phyloP scores from a whole-genome alignment of 2,113 vertebrate genomes.

The Hipposideros armiger region DNA sequence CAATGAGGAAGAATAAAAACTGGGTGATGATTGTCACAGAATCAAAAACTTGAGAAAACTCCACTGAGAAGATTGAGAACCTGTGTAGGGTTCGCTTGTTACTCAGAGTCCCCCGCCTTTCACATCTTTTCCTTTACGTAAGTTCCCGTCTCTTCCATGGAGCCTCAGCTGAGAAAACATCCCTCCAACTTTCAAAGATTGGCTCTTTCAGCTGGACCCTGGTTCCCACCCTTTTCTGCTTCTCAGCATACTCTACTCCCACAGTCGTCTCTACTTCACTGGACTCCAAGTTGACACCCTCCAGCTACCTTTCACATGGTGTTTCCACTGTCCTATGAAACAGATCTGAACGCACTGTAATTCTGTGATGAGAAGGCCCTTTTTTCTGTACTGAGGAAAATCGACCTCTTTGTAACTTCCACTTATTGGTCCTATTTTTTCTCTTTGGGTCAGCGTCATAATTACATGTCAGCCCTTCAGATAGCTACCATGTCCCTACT shows the following conservation, averaged over 20 bases:
- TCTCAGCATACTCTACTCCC: background rate
- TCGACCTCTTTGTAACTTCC: background rate
- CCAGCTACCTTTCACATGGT: background rate
- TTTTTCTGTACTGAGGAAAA: background rate
- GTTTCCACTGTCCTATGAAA: background rate
- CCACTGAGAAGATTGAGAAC: no score
- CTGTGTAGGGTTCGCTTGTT: no score
- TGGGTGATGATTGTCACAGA: background rate
- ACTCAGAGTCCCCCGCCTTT: no score
- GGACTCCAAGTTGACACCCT: background rate
- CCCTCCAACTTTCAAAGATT: background rate
- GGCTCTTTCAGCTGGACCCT: background rate
- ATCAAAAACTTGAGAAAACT: background rate
- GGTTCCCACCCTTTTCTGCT: background rate
- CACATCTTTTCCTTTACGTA: background rate
- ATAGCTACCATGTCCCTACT: background rate
- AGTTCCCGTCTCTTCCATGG: background rate
- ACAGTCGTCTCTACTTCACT: background rate
- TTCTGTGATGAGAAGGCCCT: background rate
- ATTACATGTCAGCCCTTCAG: background rate
- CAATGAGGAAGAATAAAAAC: conserved; percentile 39
- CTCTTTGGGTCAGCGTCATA: background rate
- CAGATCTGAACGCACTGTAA: background rate
- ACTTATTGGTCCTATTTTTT: background rate
- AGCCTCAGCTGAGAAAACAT: background rate